Percentiles rank a stretch among this genome's conserved stretches.
These are phyloP conservation scores for Antechinus flavipes DNA, from an alignment of 2,113 vertebrate species.

Conservation along the genomic window DNA sequence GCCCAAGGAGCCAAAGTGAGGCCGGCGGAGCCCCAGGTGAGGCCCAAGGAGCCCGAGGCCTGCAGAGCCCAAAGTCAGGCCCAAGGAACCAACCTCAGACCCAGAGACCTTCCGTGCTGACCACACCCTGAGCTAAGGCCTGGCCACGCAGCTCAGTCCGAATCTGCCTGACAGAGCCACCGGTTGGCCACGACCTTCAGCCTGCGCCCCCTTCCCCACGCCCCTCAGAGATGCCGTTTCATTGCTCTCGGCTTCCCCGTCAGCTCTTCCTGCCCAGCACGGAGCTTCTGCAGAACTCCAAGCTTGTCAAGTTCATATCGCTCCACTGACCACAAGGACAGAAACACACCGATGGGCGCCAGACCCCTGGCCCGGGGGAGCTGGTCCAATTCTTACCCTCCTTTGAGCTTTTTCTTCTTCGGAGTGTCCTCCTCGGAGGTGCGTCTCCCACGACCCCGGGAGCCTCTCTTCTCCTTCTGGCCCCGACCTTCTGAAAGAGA, in stretches of 20 bases:
- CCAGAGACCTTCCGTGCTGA: not conserved
- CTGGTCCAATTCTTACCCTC: conserved; percentile 85
- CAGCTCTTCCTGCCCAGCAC: not conserved
- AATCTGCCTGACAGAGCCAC: not conserved
- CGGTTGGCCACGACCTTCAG: not conserved
- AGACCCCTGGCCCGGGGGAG: not conserved
- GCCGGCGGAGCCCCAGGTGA: too few species aligned
- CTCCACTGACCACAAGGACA: not conserved
- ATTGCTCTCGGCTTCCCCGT: not conserved
- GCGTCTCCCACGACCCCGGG: conserved; percentile 91
- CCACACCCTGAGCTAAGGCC: not conserved
- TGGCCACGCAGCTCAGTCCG: not conserved
- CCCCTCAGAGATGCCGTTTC: not conserved
- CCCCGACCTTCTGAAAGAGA: conserved; percentile 87
- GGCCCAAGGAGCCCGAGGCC: too few species aligned
- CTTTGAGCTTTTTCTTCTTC: conserved; percentile 96
- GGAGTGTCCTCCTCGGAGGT: conserved; percentile 95
- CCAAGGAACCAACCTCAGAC: too few species aligned
- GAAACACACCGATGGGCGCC: not conserved
- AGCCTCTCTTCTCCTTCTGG: conserved; percentile 92
- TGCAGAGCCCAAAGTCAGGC: too few species aligned
- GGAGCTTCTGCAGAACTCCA: not conserved
- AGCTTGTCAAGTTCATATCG: not conserved
- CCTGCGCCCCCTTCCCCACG: not conserved
- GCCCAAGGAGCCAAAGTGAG: not conserved